Base-by-base conservation (phyloP, 2,113 vertebrate species). In the Platichthys stellatus region DNA sequence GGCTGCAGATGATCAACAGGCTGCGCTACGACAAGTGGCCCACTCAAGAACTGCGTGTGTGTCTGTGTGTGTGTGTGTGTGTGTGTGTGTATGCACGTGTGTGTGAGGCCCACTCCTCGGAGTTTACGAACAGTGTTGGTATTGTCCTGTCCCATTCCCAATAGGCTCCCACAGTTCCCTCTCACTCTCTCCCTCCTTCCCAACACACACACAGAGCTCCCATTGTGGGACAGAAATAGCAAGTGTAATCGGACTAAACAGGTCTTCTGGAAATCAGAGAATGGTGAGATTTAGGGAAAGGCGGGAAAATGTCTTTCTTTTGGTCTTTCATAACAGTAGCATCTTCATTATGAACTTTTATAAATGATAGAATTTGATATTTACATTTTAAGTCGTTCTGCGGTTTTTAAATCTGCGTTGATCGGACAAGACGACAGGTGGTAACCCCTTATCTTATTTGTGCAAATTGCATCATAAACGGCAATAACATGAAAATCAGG, bases 91-190 rank as follows among this genome's bases (percentile, higher is more conserved):
- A 61, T 65, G 80, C 83, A 78, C 78, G 74, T 63, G 59, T 63
- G 64, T 62, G 63, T 74, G 77, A 72, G 83, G 82, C 78, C 78
- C 79, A 67, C 84, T 85, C 80, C 75, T 83, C 85, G 70, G 74
- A 81, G 78, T 84, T 79, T 78, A 76, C 23, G 56, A 93, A 93
- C 92, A 93, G 85, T 80, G 85, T 87, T 31, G 23, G 78, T 88
- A 93, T 93, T 94, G 93, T 95, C 85, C 88, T 77, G 65, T 85
- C 76, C 76, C 57, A 40, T 81, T 88, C 84, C 83, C 84, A 82
- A 49, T 53, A 76, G 83, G 70, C 84, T 83, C 86, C 77, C 92
- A 86, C 83, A 83, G 84, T 78, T 72, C 54, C 26, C 54, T 69
- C 45, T 38, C 45, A 59, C 21, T 64, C 61, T 63, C n/a, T 61